phyloP scores from a whole-genome alignment of 2,888 invertebrate genomes.

The Drosophila pseudotakahashii region DNA sequence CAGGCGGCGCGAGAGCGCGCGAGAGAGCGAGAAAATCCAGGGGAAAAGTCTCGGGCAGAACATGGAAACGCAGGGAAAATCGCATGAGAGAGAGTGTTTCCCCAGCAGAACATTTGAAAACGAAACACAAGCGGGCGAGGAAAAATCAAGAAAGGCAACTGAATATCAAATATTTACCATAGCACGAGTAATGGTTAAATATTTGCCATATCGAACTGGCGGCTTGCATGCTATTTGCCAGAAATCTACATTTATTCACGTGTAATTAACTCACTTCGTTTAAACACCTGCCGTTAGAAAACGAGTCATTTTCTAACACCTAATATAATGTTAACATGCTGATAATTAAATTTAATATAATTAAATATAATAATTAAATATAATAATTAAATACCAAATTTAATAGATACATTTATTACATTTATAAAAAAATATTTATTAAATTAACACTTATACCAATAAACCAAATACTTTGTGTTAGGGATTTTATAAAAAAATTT shows the following conservation, averaged over 20 bases:
- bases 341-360: no score
- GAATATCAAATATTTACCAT: conserved; percentile 2
- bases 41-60: neutral
- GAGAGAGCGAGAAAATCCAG: conserved; percentile 9
- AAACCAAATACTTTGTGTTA: no score
- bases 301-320: neutral
- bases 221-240: conserved; percentile 2
- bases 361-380: no score
- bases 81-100: conserved; percentile 31
- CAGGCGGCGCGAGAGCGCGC: conserved; percentile 27
- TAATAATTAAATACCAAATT: no score
- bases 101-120: conserved; percentile 11
- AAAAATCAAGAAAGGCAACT: conserved; percentile 17
- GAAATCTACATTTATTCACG: conserved; percentile 4
- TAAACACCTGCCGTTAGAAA: neutral
- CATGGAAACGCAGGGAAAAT: conserved; percentile 1
- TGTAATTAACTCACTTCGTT: conserved; percentile 3
- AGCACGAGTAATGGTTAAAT: conserved; percentile 14
- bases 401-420: no score
- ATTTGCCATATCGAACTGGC: conserved; percentile 13
- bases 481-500: no score
- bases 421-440: no score
- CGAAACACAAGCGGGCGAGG: conserved; percentile 16
- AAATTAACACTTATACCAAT: no score
- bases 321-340: neutral